A percentile compares a stretch with the other conserved stretches of the same genome.
Conservation (phyloP, 2,113 vertebrate species). For the Oenanthe melanoleuca region DNA sequence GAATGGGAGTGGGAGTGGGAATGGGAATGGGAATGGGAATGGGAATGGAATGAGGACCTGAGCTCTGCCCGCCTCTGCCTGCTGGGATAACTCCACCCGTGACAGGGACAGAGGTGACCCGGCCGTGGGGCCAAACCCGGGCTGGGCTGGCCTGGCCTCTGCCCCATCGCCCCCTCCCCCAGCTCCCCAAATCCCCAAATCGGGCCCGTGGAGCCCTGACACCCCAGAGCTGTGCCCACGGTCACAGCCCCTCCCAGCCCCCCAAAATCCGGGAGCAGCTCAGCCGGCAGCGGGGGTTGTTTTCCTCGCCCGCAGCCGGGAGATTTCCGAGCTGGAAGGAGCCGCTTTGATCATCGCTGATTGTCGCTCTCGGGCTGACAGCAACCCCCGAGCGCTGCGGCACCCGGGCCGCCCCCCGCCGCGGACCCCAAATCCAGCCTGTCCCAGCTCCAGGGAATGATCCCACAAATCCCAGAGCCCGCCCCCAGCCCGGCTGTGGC, state of each 20-base stretch:
- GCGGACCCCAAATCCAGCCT: no score
- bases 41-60: background rate
- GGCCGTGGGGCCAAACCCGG: background rate
- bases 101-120: rapidly evolving
- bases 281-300: background rate
- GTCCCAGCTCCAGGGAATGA: background rate
- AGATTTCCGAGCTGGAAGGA: conserved; percentile 28
- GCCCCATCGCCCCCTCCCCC: background rate
- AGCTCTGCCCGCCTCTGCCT: background rate
- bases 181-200: no score
- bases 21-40: no score
- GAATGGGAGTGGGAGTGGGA: no score
- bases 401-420: background rate
- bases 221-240: background rate
- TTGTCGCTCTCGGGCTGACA: background rate
- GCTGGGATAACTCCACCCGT: background rate
- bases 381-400: background rate
- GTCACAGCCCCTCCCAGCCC: rapidly evolving
- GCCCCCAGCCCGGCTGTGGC: no score
- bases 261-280: background rate
- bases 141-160: background rate
- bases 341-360: conserved; percentile 33
- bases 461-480: background rate
- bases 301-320: background rate
- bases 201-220: no score